phyloP scores from a whole-genome alignment of 1,140 invertebrate species.

The Lineus longissimus region DNA sequence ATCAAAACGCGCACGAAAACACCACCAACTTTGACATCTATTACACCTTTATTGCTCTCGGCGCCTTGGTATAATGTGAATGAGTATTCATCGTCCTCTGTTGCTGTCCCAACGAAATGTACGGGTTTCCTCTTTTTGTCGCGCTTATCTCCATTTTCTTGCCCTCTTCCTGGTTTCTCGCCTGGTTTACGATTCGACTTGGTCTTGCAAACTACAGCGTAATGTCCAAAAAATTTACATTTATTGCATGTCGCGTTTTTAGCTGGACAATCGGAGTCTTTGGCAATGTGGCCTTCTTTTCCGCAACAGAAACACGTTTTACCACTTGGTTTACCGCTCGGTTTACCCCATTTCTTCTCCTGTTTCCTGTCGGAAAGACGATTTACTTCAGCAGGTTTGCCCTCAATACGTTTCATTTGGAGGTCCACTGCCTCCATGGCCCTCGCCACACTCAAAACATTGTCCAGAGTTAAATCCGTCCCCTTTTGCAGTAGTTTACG shows the following conservation, averaged over 20 bases:
- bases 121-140: neutral
- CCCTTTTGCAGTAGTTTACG: too few relatives aligned
- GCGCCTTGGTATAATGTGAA: neutral
- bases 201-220: neutral
- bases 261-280: slow-evolving; percentile 1
- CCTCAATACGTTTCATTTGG: slow-evolving; percentile 9
- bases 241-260: neutral
- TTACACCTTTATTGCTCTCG: neutral
- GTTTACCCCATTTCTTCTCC: neutral
- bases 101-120: neutral
- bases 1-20: slow-evolving; percentile 7
- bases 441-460: too few relatives aligned
- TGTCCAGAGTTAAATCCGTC: too few relatives aligned
- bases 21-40: slow-evolving; percentile 14
- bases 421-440: slow-evolving; percentile 12
- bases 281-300: slow-evolving; percentile 4
- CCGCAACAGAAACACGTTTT: slow-evolving; percentile 1
- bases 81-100: neutral
- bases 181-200: neutral
- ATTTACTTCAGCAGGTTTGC: slow-evolving; percentile 6
- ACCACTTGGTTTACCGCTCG: neutral
- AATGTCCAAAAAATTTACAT: neutral
- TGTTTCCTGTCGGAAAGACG: neutral
- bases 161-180: neutral
- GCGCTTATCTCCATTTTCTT: neutral